Evolutionary conservation across 2,797 vertebrate genomes (phyloP).

Genomic region (Bradypodion pumilum): DNA sequence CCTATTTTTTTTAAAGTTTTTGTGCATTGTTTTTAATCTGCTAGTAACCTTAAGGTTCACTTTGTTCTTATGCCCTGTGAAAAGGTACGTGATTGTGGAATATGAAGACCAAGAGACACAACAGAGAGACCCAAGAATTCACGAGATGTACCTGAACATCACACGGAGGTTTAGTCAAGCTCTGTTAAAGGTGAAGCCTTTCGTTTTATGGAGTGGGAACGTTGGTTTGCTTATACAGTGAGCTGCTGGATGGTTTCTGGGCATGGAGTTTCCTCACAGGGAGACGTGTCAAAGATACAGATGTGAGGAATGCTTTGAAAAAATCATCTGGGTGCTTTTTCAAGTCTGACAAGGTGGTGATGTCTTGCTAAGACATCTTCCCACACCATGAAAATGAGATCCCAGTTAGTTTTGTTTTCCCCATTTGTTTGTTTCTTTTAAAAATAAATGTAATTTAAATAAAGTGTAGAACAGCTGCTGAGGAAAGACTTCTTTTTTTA

Average conservation of each 20-base stretch:
- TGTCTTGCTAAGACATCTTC: too few species aligned
- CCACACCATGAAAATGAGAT: too few species aligned
- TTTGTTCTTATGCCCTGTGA: slow-evolving; percentile 3
- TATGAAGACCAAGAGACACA: slow-evolving; percentile 98
- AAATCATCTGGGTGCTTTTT: not conserved
- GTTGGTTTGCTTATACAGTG: too few species aligned
- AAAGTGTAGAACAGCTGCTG: too few species aligned
- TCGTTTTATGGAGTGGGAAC: not conserved
- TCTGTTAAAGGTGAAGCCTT: slow-evolving; percentile 86
- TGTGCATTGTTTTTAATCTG: not conserved
- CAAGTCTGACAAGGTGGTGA: not conserved
- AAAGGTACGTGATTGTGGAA: slow-evolving; percentile 98
- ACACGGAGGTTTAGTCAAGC: slow-evolving; percentile 98
- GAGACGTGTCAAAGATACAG: too few species aligned
- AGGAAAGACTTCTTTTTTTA: too few species aligned
- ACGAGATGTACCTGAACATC: slow-evolving; percentile 98
- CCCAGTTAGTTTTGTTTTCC: too few species aligned
- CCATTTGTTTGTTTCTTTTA: not conserved
- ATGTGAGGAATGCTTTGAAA: not conserved
- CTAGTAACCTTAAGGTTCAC: not conserved
- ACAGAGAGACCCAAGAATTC: slow-evolving; percentile 95
- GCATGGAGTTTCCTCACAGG: too few species aligned
- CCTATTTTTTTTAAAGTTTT: not conserved
- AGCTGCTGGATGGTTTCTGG: not conserved
- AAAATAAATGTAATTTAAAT: too few species aligned